Evolutionary conservation across 2,888 invertebrate genomes (phyloP).

Genomic region (Scrobipalpa atriplicella): DNA sequence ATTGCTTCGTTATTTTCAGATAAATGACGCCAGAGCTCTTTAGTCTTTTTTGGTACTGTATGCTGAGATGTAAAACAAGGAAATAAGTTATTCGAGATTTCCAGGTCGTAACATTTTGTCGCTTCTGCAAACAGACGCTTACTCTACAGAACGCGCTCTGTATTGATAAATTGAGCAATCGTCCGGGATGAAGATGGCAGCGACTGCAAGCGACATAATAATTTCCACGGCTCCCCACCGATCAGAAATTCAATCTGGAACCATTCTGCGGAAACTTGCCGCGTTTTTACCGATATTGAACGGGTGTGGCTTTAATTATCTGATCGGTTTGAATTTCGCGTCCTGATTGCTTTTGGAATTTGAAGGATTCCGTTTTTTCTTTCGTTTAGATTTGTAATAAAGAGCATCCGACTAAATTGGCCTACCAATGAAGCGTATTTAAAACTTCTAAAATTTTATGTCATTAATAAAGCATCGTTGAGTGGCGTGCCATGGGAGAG

Average conservation of each 20-base stretch:
- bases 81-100: no score
- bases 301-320: constrained; percentile 21
- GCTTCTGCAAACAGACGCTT: constrained; percentile 35
- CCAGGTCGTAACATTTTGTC: no score
- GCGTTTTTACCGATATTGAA: constrained; percentile 19
- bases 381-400: background rate
- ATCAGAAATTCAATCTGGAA: constrained; percentile 68
- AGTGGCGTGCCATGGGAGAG: no score
- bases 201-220: constrained; percentile 73
- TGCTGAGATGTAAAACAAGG: no score
- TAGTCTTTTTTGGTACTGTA: no score
- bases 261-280: constrained; percentile 25
- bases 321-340: background rate
- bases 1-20: no score
- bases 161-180: constrained; percentile 81
- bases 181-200: constrained; percentile 64
- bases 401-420: no score
- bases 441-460: no score
- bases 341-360: constrained; percentile 1
- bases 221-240: constrained; percentile 63
- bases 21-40: no score
- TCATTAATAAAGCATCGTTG: no score
- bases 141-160: constrained; percentile 54
- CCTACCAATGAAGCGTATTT: no score
- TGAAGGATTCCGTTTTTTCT: background rate